These are phyloP conservation scores for Knipowitschia caucasica DNA, from an alignment of 2,797 vertebrate species.

Conservation along the genomic window DNA sequence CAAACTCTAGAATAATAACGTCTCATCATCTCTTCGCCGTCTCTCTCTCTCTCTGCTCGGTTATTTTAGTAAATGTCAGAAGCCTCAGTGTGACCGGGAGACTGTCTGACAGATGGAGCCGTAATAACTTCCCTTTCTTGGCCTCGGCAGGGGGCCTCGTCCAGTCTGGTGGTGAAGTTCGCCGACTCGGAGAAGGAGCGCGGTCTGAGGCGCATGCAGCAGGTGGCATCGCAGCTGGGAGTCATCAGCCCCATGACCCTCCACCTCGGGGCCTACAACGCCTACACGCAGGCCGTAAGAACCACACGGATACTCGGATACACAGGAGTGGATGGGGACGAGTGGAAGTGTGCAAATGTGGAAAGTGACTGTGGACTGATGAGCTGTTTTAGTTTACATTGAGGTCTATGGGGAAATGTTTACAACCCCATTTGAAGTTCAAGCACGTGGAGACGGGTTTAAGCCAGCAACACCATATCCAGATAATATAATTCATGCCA, in stretches of 20 bases:
- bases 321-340: neutral
- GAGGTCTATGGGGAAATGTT: no score
- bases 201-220: conserved; percentile 89
- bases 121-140: conserved; percentile 4
- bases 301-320: conserved; percentile 10
- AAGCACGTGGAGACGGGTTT: no score
- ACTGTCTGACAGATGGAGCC: conserved; percentile 13
- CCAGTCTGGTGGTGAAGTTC: conserved; percentile 83
- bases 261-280: conserved; percentile 93
- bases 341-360: neutral
- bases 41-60: neutral
- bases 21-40: neutral
- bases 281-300: conserved; percentile 93
- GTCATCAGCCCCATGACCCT: conserved; percentile 96
- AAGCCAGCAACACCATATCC: no score
- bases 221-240: conserved; percentile 92
- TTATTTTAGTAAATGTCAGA: conserved; percentile 3
- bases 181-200: conserved; percentile 85
- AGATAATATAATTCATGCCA: no score
- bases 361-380: no score
- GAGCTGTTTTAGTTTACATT: no score
- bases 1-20: conserved; percentile 1
- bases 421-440: no score
- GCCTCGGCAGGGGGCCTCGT: conserved; percentile 83
- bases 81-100: conserved; percentile 4